Evolutionary conservation across 2,113 vertebrate genomes (phyloP).

Genomic region (Cochlearius cochlearius): DNA sequence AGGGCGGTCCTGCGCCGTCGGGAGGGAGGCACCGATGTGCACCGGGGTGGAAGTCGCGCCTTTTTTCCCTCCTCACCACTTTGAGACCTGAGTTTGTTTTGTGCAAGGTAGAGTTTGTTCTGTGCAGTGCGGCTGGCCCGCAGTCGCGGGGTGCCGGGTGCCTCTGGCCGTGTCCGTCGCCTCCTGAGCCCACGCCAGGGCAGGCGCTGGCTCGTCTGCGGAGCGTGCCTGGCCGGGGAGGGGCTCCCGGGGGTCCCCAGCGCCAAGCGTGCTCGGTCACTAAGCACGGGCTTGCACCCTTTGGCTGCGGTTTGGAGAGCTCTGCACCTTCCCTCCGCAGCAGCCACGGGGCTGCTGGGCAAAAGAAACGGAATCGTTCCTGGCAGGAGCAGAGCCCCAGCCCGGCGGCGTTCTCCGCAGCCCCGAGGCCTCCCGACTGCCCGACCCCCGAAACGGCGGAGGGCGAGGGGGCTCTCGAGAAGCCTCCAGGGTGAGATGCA

Average conservation of each 20-base stretch:
- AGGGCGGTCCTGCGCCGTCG: fast-evolving
- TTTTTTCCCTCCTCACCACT: neutral
- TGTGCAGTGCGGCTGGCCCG: neutral
- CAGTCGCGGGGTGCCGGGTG: fast-evolving
- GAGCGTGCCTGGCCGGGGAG: fast-evolving
- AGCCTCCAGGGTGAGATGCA: neutral
- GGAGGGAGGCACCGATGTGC: neutral
- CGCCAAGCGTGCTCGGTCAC: neutral
- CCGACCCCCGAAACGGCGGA: fast-evolving
- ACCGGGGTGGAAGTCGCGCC: fast-evolving
- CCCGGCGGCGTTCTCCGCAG: neutral
- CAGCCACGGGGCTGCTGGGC: fast-evolving
- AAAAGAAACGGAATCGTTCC: fast-evolving
- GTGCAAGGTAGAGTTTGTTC: no score
- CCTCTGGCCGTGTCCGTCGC: neutral
- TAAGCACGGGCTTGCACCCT: fast-evolving
- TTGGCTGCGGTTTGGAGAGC: neutral
- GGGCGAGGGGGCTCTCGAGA: neutral
- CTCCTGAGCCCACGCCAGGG: neutral
- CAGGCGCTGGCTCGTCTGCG: fast-evolving
- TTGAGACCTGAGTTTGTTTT: fast-evolving
- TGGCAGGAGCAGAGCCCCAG: neutral
- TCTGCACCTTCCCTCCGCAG: fast-evolving
- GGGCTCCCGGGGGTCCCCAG: fast-evolving
- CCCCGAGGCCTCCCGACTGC: fast-evolving